Base-by-base conservation (phyloP, 2,797 vertebrate species). In the Linurgus olivaceus region DNA sequence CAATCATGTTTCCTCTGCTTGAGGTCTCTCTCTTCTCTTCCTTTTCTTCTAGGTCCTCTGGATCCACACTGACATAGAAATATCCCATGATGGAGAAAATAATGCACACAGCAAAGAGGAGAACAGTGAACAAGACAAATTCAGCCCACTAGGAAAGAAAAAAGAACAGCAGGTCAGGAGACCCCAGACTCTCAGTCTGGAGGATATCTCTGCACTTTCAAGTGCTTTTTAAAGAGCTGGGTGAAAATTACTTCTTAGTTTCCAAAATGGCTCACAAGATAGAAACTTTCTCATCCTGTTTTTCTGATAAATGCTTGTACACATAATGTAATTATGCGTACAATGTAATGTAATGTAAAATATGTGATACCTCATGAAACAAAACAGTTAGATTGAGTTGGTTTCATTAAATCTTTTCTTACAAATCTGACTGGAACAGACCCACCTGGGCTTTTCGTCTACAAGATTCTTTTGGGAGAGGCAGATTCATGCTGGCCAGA, bases 71-170 rank as follows among this genome's bases (percentile, higher is more conserved):
- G 47, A 98, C 98, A 96, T 99, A 99, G 98, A 99, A 99, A 95
- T 97, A 95, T 65, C 98, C 98, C 99, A 99, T 99, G 98, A 99
- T 95, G 96, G 99, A 99, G 98, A 99, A 99, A 96, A 99, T 98
- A 97, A 99, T 37, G 97, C 97, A 98, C 92, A 99, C 98, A 6
- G 95, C 98, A 90, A 99, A 71, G 95, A 99, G 98, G 77, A 99
- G 98, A 40, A 94, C 95, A 75, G 98, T 98, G 82, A 99, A 99
- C 88, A 99, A 98, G 96, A 99, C 62, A 94, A 99, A 99, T 98
- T 99, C 99, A 17, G 96, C 98, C 99, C 99, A 99, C 99, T 99
- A 97, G 37, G 85, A 92, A 94, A 94, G 76, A 93, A 93, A 93
- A 88, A 71, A 94, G 73, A 91, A 88, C 48, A 87, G 74, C 44